Evolutionary conservation across 1,140 invertebrate genomes (phyloP), one percentile per base, ranked within the genome.

Genomic region (Elymnias hypermnestra): DNA sequence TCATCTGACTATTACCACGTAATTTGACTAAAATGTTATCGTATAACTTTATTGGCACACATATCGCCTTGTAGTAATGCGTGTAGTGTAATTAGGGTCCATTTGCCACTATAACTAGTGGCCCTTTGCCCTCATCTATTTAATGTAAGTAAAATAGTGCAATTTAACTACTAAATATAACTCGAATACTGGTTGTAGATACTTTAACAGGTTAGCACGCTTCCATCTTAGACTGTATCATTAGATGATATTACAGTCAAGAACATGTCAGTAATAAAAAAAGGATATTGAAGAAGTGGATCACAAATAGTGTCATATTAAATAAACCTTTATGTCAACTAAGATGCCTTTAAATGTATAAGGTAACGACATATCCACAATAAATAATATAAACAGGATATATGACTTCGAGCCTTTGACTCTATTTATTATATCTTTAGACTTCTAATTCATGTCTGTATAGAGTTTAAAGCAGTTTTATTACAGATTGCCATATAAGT

Each of bases 391-490:
- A n/a, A n/a, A n/a, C n/a, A n/a, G n/a, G n/a, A n/a, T n/a, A n/a
- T n/a, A n/a, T n/a, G n/a, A n/a, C n/a, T n/a, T 29, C 10, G 26
- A 29, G 13, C 3, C 26, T 29, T 13, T 12, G 26, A 7, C 12
- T 15, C 29, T 15, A 33, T 33, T 33, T 33, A 33, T 33, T 15
- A 8, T 15, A 33, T 8, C 10, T 33, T 33, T 33, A 29, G 10
- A 9, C 28, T 25, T 33, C 31, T 49, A 18, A 41, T 26, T 49
- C 41, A 40, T 41, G 38, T 35, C 35, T 12, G 39, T 19, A 48
- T 43, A 41, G 36, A 41, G 22, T 56, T 51, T 52, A 14, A 52
- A 43, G 38, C 44, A 52, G 26, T 44, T 51, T 51, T 51, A 51
- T 51, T 38, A 39, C 41, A n/a, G 35, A 38, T 44, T 23, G 41